A percentile compares a stretch with the other conserved stretches of the same genome.
Conservation (phyloP, 2,797 vertebrate species). For the Gallinago solitaria region DNA sequence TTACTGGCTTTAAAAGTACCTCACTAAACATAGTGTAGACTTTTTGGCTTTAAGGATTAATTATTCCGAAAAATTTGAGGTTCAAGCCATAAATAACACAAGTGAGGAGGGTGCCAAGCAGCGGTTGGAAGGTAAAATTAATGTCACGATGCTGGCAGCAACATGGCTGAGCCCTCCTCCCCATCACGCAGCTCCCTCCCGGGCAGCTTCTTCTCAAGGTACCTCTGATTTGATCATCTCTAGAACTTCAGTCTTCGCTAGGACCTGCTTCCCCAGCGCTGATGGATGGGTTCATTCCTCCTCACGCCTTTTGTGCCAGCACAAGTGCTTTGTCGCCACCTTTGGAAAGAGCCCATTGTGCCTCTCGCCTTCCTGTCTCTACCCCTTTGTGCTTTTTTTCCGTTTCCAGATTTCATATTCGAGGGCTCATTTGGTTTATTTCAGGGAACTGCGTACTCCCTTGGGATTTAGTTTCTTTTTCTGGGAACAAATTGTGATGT, state of each 20-base stretch:
- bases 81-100: not conserved
- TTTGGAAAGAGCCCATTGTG: not conserved
- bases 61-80: not conserved
- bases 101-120: not conserved
- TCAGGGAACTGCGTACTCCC: not conserved
- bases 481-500: not conserved
- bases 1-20: not conserved
- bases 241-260: accelerated
- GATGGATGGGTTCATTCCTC: not conserved
- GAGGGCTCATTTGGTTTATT: not conserved
- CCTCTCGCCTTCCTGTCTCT: not conserved
- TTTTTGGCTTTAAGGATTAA: not conserved
- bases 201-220: not conserved
- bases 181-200: not conserved
- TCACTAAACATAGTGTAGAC: not conserved
- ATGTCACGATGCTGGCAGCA: not conserved
- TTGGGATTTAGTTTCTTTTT: not conserved
- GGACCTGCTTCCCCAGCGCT: not conserved
- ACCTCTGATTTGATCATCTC: not conserved
- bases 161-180: not conserved
- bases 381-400: conserved; percentile 28
- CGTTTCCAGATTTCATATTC: not conserved
- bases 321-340: accelerated
- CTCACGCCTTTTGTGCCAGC: accelerated
- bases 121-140: not conserved